phyloP scores from a whole-genome alignment of 2,888 invertebrate genomes.

The Sicus ferrugineus region DNA sequence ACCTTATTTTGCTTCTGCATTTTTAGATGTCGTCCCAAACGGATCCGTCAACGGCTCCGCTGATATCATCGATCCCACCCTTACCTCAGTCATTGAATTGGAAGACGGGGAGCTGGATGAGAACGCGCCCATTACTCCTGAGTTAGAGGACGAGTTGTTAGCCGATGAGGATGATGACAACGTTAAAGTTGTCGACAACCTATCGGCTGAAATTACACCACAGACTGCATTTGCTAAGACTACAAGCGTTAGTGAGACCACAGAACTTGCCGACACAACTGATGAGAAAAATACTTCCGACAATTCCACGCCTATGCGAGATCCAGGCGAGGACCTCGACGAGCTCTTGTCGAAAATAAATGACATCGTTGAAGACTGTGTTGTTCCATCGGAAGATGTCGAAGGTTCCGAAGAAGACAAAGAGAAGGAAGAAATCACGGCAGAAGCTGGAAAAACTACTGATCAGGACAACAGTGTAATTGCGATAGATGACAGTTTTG shows the following conservation, averaged over 20 bases:
- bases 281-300: not conserved
- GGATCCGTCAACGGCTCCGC: conserved; percentile 14
- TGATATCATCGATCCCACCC: conserved; percentile 34
- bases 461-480: too few species aligned
- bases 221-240: conserved; percentile 23
- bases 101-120: conserved; percentile 33
- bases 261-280: conserved; percentile 25
- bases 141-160: conserved; percentile 44
- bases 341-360: conserved; percentile 50
- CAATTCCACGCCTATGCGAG: conserved; percentile 35
- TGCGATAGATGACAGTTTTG: too few species aligned
- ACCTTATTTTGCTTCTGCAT: conserved; percentile 2
- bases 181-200: conserved; percentile 36
- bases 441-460: too few species aligned
- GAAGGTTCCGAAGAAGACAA: not conserved
- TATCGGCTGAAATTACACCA: conserved; percentile 27
- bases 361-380: conserved; percentile 50
- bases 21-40: conserved; percentile 35
- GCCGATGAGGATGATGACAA: conserved; percentile 45
- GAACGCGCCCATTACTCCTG: conserved; percentile 36
- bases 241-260: conserved; percentile 37
- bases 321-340: conserved; percentile 51
- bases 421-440: not conserved
- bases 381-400: conserved; percentile 30
- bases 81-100: conserved; percentile 35